phyloP scores from a whole-genome alignment of 1,140 invertebrate genomes.

The Drosophila lacteicornis region DNA sequence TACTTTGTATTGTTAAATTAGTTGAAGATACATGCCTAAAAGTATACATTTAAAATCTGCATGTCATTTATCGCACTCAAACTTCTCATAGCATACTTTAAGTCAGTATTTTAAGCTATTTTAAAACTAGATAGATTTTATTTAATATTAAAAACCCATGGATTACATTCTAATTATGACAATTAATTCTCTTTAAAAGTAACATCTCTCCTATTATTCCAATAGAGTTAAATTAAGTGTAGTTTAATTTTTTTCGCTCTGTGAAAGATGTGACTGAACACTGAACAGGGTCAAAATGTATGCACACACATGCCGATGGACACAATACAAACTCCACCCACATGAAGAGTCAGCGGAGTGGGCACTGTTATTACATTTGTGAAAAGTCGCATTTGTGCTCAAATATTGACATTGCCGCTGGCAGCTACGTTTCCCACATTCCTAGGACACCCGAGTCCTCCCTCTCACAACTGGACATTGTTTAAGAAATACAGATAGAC shows the following conservation, averaged over 20 bases:
- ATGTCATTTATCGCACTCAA: too few species aligned
- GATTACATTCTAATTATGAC: too few species aligned
- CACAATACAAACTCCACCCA: neutral
- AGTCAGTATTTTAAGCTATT: too few species aligned
- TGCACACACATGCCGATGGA: constrained; percentile 4
- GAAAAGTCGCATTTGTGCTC: constrained; percentile 45
- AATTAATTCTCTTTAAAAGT: too few species aligned
- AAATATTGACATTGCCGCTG: constrained; percentile 58
- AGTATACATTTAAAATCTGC: too few species aligned
- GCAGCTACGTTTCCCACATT: constrained; percentile 22
- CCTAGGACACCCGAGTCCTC: neutral
- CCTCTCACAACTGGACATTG: constrained; percentile 9
- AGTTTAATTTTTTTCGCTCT: neutral
- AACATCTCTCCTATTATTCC: too few species aligned
- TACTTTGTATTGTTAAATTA: too few species aligned
- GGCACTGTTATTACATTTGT: constrained; percentile 26
- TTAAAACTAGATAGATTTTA: too few species aligned
- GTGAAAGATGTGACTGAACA: neutral
- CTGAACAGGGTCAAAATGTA: constrained; percentile 16
- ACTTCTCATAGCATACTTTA: neutral
- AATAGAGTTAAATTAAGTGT: too few species aligned
- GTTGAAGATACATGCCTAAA: too few species aligned
- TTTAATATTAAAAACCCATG: too few species aligned
- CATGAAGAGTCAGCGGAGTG: neutral
- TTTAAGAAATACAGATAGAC: constrained; percentile 6